Evolutionary conservation across 2,888 invertebrate genomes (phyloP), one percentile per base, ranked within the genome.

Genomic region (Xylophagus ater): DNA sequence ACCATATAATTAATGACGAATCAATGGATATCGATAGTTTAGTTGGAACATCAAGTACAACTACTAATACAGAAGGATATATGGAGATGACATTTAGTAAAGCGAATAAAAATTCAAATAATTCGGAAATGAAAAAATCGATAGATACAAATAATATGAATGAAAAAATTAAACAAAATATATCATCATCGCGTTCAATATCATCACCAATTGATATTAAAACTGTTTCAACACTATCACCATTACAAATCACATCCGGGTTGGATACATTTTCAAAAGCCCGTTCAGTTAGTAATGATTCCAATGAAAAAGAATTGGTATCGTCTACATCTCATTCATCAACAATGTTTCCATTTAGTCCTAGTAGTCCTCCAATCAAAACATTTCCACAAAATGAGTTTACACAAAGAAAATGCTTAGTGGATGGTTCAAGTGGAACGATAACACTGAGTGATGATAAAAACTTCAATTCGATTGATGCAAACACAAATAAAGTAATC

Each of bases 281-380:
- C 48, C 39, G 40, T 10, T 37, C 19, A 40, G n/a, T 41, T 24
- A 56, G 68, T n/a, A 58, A 67, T 32, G 65, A 66, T 45, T 65
- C 65, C 4, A 60, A 59, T 45, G 67, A 67, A 10, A 47, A 43
- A 40, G 65, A 64, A 40, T 58, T 63, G 44, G 62, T 68, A 3
- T 73, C 75, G 1, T 73, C 73, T 4, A 31, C 25, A 15, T 9
- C 29, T 1, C 31, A 75, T 70, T 3, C 68, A 68, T 61, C 74
- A 5, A 75, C 78, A 0, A 73, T 80, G 43, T 81, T 81, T 57
- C 78, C 80, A 2, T 69, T 80, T 51, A 77, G 78, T 47, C 79
- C 79, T 1, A 71, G 73, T 12, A 76, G 77, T 3, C 40, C n/a
- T n/a, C 78, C 78, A 1, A 66, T 70, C 15, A 74, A 73, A 46